Base-by-base conservation (phyloP, 2,797 vertebrate species). In the Sarcoramphus papa region DNA sequence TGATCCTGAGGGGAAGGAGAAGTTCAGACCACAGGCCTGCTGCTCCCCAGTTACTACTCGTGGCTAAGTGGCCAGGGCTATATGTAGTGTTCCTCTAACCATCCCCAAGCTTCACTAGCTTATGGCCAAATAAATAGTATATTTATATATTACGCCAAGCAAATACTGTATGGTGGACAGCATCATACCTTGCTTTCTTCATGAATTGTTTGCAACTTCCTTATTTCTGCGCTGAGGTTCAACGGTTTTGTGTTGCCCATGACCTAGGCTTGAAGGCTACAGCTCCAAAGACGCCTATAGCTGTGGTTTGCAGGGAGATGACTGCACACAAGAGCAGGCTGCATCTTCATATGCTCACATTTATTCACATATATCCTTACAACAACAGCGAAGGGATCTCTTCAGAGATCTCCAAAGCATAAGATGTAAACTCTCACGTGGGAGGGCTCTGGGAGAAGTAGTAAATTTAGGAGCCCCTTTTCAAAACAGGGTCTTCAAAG, bases 391-490 rank as follows among this genome's bases (percentile, higher is more conserved):
- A 31, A 77, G 48, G 67, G 70, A 85, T 51, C 69, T 86, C 85
- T 43, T 8, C 63, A 37, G 72, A 80, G 54, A 62, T 33, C 75
- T 88, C 75, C 76, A 53, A 45, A 88, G 78, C 59, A 16, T 0
- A 12, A 86, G 63, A 33, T 53, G 63, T 19, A 30, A 90, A 47
- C 9, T 65, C 48, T 79, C 82, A 53, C 1, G 2, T 62, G 68
- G 80, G 75, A 90, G 69, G 35, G 72, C 33, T 88, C 40, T 37
- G 88, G 77, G 62, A 76, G 43, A 43, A 91, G 73, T 20, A 60
- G 64, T 4, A 41, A 90, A 93, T 90, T 79, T 10, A 81, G 83
- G 57, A 92, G 41, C 33, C 67, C 60, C 56, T 82, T 89, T 76
- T 45, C 80, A 77, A 76, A 73, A 23, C 12, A 40, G 50, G 93